Percentiles rank a stretch among this genome's conserved stretches.
Evolutionary conservation across 2,113 vertebrate genomes (phyloP).

Genomic region (Hucho hucho): DNA sequence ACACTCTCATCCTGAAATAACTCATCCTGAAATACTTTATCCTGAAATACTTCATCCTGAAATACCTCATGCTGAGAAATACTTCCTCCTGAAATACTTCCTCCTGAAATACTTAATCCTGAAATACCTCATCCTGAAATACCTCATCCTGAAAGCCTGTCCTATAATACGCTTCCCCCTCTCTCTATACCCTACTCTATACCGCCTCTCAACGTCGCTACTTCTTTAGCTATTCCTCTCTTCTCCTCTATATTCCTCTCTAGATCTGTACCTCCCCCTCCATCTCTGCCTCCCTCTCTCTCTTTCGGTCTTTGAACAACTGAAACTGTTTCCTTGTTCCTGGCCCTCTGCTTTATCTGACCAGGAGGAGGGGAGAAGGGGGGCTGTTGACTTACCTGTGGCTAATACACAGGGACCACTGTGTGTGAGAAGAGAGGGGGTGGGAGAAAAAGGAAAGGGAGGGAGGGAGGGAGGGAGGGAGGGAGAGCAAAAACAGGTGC

Average conservation of each 20-base stretch:
- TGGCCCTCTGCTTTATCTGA: slow-evolving; percentile 36
- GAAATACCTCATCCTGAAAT: background rate
- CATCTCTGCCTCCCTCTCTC: background rate
- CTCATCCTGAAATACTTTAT: too few species aligned
- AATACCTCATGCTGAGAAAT: too few species aligned
- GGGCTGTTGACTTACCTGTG: slow-evolving; percentile 38
- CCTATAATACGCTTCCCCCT: background rate
- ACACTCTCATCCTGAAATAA: slow-evolving; percentile 21
- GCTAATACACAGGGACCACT: slow-evolving; percentile 59
- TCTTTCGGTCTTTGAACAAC: slow-evolving; percentile 20
- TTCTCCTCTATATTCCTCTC: slow-evolving; percentile 1
- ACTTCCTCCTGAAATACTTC: too few species aligned
- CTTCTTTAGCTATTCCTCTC: background rate
- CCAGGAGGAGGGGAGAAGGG: background rate
- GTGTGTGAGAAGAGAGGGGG: slow-evolving; percentile 35
- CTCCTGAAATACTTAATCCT: too few species aligned
- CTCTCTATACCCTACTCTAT: slow-evolving; percentile 4
- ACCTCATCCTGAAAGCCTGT: too few species aligned
- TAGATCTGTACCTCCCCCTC: too few species aligned
- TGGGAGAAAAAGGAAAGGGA: slow-evolving; percentile 14
- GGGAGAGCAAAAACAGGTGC: background rate
- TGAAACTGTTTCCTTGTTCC: slow-evolving; percentile 26
- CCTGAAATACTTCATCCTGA: too few species aligned
- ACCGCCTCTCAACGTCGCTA: background rate
- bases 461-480: background rate